Conservation (phyloP, 2,888 invertebrate genomes). For the Drosophila kambysellisi region DNA sequence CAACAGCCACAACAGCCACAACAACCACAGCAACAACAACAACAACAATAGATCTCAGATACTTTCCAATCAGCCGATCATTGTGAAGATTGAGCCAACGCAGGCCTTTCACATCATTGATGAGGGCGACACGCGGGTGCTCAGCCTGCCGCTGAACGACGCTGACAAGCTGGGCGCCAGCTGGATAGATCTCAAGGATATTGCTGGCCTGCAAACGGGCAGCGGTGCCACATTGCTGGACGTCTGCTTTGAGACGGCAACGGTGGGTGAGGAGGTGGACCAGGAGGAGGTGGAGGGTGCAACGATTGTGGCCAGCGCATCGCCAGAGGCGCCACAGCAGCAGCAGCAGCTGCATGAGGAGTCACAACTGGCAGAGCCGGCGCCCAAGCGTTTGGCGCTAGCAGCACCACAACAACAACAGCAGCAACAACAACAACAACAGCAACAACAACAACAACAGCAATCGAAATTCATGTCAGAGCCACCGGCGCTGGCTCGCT, state of each 20-base stretch:
- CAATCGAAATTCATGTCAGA: slow-evolving; percentile 64
- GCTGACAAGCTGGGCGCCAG: slow-evolving; percentile 83
- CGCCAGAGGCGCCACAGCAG: slow-evolving; percentile 27
- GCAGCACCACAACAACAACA: slow-evolving; percentile 22
- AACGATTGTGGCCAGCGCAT: slow-evolving; percentile 61
- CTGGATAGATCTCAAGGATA: slow-evolving; percentile 84
- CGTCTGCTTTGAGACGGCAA: slow-evolving; percentile 77
- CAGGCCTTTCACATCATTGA: slow-evolving; percentile 84
- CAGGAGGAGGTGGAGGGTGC: slow-evolving; percentile 22
- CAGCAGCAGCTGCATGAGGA: slow-evolving; percentile 18
- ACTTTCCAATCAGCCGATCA: slow-evolving; percentile 81
- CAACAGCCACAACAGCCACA: slow-evolving; percentile 25
- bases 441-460: slow-evolving; percentile 39
- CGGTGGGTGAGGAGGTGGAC: slow-evolving; percentile 27
- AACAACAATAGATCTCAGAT: slow-evolving; percentile 42
- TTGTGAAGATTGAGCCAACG: slow-evolving; percentile 84
- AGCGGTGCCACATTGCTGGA: slow-evolving; percentile 74
- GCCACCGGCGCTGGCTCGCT: slow-evolving; percentile 69
- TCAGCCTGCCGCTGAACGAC: slow-evolving; percentile 83
- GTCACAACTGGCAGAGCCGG: slow-evolving; percentile 51
- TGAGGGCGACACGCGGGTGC: slow-evolving; percentile 83
- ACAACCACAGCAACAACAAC: slow-evolving; percentile 12
- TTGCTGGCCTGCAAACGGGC: slow-evolving; percentile 81
- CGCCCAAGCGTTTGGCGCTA: slow-evolving; percentile 61
- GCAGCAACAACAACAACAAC: slow-evolving; percentile 32